Evolutionary conservation across 2,888 invertebrate species (phyloP).

Genomic region (Cerastoderma edule): DNA sequence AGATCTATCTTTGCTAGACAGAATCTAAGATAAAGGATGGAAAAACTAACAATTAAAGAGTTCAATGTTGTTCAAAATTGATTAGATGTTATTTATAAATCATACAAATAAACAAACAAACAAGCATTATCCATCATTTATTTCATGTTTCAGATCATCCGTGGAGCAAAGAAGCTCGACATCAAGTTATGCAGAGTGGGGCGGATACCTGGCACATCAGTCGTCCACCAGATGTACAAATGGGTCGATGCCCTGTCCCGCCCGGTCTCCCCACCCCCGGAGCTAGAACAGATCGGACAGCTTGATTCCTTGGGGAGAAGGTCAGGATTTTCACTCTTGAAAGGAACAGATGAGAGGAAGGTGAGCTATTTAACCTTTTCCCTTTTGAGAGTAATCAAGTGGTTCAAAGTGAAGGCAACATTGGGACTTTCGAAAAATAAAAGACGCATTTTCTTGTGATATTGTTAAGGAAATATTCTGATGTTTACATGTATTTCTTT

Average conservation of each 20-base stretch:
- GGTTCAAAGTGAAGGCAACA: too few relatives aligned
- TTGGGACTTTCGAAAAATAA: too few relatives aligned
- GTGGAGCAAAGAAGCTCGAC: slow-evolving; percentile 73
- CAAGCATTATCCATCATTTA: background rate
- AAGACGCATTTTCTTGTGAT: too few relatives aligned
- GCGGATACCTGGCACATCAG: slow-evolving; percentile 83
- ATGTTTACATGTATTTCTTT: too few relatives aligned
- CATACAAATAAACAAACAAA: background rate
- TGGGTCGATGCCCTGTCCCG: slow-evolving; percentile 97
- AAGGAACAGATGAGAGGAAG: slow-evolving; percentile 80
- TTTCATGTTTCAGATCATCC: slow-evolving; percentile 72
- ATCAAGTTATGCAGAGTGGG: slow-evolving; percentile 79
- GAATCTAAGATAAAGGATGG: too few relatives aligned
- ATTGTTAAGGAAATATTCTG: too few relatives aligned
- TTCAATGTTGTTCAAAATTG: too few relatives aligned
- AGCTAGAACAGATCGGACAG: slow-evolving; percentile 79
- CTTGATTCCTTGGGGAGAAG: slow-evolving; percentile 66
- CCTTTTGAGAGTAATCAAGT: background rate
- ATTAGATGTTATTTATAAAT: too few relatives aligned
- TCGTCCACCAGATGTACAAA: slow-evolving; percentile 92
- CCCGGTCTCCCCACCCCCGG: slow-evolving; percentile 93
- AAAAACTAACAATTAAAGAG: too few relatives aligned
- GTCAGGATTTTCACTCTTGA: slow-evolving; percentile 76
- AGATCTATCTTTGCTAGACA: too few relatives aligned
- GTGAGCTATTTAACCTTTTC: slow-evolving; percentile 49